Evolutionary conservation across 2,797 vertebrate genomes (phyloP), one percentile per base, ranked within the genome.

Genomic region (Myripristis murdjan): DNA sequence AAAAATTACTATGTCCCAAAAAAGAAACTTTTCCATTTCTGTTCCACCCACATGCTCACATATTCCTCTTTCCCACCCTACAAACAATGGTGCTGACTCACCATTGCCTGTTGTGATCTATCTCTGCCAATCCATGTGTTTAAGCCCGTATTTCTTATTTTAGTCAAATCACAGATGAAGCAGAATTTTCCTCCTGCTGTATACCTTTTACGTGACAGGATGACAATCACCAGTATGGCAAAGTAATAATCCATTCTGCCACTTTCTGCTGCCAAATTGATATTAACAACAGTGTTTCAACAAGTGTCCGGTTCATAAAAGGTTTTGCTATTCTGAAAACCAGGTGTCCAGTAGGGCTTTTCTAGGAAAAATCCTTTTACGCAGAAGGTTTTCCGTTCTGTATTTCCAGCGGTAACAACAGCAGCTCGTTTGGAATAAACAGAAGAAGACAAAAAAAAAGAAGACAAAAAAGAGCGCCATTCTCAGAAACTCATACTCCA

Each of bases 51-150:
- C 8, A 63, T 73, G 74, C 54, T 71, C 72, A 66, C 65, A 59
- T 71, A 57, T 60, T 82, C 55, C 70, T 73, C 22, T 87, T 86
- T 82, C 79, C 81, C 81, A 81, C 60, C 72, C 61, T 56, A 12
- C 65, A 79, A 87, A 89, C 85, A 89, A 88, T 83, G 70, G 51
- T 52, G 26, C 53, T 66, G 81, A 87, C 62, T 87, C 78, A 82
- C 37, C 48, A 1, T 4, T 16, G 70, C 12, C 31, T 11, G 75
- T 46, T n/a, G 11, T 77, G 79, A 87, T 66, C 75, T 56, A 58
- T 75, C 73, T 70, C 28, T 77, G 62, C 73, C 64, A 59, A 57
- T 52, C 59, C 67, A 67, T 65, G 33, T 20, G n/a, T 61, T 71
- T 69, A 71, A 83, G 49, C 51, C 69, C 14, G 2, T 10, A 12